Evolutionary conservation across 1,140 invertebrate genomes (phyloP), one percentile per base, ranked within the genome.

Genomic region (Venturia canescens): DNA sequence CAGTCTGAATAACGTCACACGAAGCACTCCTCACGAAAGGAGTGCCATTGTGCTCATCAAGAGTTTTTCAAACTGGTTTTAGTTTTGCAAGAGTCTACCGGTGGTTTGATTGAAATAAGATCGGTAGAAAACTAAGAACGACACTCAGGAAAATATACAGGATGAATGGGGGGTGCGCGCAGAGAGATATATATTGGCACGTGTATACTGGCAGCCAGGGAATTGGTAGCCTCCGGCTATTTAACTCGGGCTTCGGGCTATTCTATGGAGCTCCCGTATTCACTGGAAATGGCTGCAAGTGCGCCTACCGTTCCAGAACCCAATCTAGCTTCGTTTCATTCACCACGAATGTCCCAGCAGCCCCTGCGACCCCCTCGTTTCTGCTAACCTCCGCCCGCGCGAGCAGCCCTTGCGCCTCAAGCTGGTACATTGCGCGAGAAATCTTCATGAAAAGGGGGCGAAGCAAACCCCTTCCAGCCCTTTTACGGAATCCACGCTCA

Each of bases 161-260:
- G 53, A n/a, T 57, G 53, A 57, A 57, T n/a, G 53, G 53, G 53
- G 53, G 53, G 53, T 16, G 53, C 13, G 53, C 53, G 63, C 11
- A 38, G 69, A 48, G 5, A 70, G n/a, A 38, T 31, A 71, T 60
- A 23, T 57, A n/a, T n/a, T 18, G 16, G 69, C 67, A 18, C 71
- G 27, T 60, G 69, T 53, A 44, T 69, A 67, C 77, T 88, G 86
- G 85, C 83, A 83, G 84, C 79, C 83, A 82, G 84, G 77, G 83
- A 86, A 86, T 86, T 86, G 83, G 82, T 86, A 85, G 86, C 86
- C 84, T 76, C 81, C 79, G 84, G 87, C 87, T 88, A 85, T 88
- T 88, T 88, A 88, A 88, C 85, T 88, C 87, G 81, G 26, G n/a
- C 48, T 44, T 72, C 83, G 83, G 67, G 79, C 80, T 83, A 75